Base-by-base conservation (phyloP, 2,888 invertebrate genomes). In the Tinea semifulvella region DNA sequence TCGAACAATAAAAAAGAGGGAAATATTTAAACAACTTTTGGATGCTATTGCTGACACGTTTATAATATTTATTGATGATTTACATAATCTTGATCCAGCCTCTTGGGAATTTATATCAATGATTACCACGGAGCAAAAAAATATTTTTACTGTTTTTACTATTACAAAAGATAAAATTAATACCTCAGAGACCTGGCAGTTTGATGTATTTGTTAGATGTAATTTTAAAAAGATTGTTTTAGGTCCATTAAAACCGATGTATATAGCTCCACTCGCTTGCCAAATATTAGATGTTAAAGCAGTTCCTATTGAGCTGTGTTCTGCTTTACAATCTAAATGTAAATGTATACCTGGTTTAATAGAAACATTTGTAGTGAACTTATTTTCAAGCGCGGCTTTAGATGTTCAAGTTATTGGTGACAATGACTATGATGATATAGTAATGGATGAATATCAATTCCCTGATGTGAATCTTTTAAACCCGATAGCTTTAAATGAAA, bases 261-360 rank as follows among this genome's bases (percentile, higher is more conserved):
- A 69, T 60, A 65, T 85, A 36, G 64, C 83, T 1, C 62, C 81
- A 18, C 63, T 88, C 19, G 83, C 84, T 19, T 88, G 88, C 51
- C 85, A 86, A 63, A 75, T 86, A 54, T 63, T 88, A 49, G 80
- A 84, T 42, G 85, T 86, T 1, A 62, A 70, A 40, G 87, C 82
- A 1, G 82, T 87, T 14, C 79, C 85, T 0, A 60, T 58, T 38
- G 77, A 82, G 46, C 61, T 88, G 43, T 76, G 83, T 47, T 65
- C 68, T 57, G 75, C 81, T 25, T 61, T 83, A 1, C 58, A 53
- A 47, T 53, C 55, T 31, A 80, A 74, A 58, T 83, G 83, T 51
- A 71, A 74, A 49, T 81, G 82, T 19, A 58, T 72, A 50, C 84
- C 85, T 1, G 84, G 85, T 6, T 66, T 80, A 48, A 68, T 84